These are phyloP conservation scores for Periophthalmodon schlosseri DNA, from an alignment of 2,113 vertebrate species.

Conservation along the genomic window DNA sequence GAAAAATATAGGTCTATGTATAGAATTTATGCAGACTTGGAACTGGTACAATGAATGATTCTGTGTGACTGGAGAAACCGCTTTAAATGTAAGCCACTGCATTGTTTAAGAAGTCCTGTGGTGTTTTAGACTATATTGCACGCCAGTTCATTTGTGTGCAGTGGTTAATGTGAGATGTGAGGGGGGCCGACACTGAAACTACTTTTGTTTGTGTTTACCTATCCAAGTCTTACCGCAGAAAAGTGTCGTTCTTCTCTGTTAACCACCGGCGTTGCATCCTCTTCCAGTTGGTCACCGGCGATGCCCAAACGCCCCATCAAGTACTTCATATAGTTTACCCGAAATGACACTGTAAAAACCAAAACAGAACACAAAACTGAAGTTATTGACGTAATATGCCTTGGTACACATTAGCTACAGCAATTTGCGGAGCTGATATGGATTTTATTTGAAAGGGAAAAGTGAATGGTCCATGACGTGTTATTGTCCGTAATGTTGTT, in stretches of 20 bases:
- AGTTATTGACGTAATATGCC: neutral
- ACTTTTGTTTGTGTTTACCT: constrained; percentile 58
- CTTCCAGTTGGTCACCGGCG: neutral
- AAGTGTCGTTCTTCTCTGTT: constrained; percentile 15
- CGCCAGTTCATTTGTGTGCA: constrained; percentile 15
- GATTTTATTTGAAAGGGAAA: constrained; percentile 13
- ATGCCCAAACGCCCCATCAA: constrained; percentile 30
- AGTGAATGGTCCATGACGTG: constrained; percentile 28
- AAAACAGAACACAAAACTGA: neutral
- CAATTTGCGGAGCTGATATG: neutral
- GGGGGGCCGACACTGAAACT: neutral
- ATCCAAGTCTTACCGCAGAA: constrained; percentile 45
- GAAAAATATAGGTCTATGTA: neutral
- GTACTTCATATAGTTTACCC: neutral
- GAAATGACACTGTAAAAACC: neutral
- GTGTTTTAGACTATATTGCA: neutral
- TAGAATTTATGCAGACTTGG: neutral
- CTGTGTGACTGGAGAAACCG: neutral
- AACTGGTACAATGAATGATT: neutral
- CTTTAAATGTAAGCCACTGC: neutral
- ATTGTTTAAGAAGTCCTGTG: neutral
- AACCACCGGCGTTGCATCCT: constrained; percentile 16
- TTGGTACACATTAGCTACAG: neutral
- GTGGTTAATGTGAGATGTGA: neutral
- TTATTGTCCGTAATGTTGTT: constrained; percentile 48